Conservation (phyloP, 2,888 invertebrate genomes). For the Xanthorhoe spadicearia region DNA sequence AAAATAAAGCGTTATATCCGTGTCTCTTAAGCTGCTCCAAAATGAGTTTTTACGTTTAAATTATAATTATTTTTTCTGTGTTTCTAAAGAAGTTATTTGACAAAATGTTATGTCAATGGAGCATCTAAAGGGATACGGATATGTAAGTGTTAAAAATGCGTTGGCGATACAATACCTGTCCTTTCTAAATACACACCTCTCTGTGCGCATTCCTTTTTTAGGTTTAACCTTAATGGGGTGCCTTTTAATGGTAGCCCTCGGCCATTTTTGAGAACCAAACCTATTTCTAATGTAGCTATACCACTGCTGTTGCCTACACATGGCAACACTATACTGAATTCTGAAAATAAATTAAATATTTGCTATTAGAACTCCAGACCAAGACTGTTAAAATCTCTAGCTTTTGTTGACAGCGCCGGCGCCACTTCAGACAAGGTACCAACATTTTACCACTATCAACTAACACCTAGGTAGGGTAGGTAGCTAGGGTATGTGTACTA, state of each 20-base stretch:
- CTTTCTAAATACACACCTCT: constrained; percentile 92
- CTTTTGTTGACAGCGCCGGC: too few relatives aligned
- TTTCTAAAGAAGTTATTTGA: background rate
- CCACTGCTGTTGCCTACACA: constrained; percentile 95
- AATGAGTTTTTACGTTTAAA: background rate
- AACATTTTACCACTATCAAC: too few relatives aligned
- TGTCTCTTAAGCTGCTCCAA: constrained; percentile 57
- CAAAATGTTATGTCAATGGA: constrained; percentile 14
- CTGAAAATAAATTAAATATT: constrained; percentile 74
- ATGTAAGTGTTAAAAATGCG: constrained; percentile 84
- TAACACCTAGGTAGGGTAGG: too few relatives aligned
- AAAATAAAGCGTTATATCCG: constrained; percentile 66
- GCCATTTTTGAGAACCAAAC: constrained; percentile 92
- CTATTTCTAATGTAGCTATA: constrained; percentile 94
- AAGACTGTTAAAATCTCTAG: too few relatives aligned
- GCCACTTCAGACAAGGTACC: too few relatives aligned
- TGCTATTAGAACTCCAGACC: background rate
- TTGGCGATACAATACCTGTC: constrained; percentile 86
- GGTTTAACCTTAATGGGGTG: constrained; percentile 93
- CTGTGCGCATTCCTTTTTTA: constrained; percentile 97
- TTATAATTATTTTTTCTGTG: background rate
- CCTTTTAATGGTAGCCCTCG: constrained; percentile 92
- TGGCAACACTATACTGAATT: constrained; percentile 94
- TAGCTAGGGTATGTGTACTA: too few relatives aligned
- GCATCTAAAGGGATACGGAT: constrained; percentile 63